These are phyloP conservation scores for Dinocampus coccinellae DNA, from an alignment of 2,888 invertebrate species.

Conservation along the genomic window DNA sequence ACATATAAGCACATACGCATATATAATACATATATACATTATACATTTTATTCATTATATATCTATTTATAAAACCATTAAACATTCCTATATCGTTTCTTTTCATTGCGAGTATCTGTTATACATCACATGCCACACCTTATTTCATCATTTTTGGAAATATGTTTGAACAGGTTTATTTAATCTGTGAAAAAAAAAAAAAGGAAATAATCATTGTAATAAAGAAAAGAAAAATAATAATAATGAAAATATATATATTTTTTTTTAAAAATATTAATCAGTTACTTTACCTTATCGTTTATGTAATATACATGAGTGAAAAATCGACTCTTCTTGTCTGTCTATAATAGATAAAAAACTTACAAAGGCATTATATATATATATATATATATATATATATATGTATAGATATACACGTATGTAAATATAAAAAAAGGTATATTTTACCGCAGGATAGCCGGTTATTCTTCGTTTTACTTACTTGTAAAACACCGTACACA, in stretches of 20 bases:
- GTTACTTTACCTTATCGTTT: neutral
- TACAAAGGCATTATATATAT: neutral
- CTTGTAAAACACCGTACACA: neutral
- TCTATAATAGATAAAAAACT: neutral
- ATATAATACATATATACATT: neutral
- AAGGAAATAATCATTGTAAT: no score
- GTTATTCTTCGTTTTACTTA: conserved; percentile 18
- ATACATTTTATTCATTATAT: conserved; percentile 21
- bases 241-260: neutral
- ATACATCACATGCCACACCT: neutral
- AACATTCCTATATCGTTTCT: neutral
- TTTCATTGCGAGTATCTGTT: neutral
- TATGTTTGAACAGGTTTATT: neutral
- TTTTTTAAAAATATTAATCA: neutral
- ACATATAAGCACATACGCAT: conserved; percentile 26
- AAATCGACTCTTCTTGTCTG: neutral
- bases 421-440: neutral
- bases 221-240: neutral
- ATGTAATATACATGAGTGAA: neutral
- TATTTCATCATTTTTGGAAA: neutral
- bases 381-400: neutral
- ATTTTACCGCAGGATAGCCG: conserved; percentile 9
- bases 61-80: neutral
- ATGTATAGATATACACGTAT: neutral
- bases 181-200: neutral